Evolutionary conservation across 2,797 vertebrate species (phyloP).

Genomic region (Allobates femoralis): DNA sequence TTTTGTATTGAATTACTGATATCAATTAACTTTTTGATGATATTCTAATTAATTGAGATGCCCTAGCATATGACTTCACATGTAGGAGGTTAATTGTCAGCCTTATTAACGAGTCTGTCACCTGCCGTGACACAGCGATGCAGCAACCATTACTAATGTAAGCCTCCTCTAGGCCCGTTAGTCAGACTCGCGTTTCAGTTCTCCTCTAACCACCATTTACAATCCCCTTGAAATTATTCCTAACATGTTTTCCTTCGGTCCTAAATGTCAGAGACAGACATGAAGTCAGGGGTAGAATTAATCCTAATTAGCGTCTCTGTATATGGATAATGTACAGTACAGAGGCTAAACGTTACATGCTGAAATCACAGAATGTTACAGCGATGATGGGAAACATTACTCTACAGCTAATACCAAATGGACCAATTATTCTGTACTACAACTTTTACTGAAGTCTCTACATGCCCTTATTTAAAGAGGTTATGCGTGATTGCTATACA

Average conservation of each 20-base stretch:
- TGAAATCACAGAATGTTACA: not conserved
- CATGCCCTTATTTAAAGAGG: not conserved
- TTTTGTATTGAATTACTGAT: no score
- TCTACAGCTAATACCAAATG: not conserved
- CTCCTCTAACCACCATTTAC: not conserved
- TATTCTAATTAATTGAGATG: no score
- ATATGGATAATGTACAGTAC: not conserved
- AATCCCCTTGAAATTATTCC: not conserved
- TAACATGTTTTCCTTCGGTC: constrained; percentile 23
- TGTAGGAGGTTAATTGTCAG: not conserved
- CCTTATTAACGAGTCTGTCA: not conserved
- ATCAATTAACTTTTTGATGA: no score
- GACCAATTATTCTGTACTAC: not conserved
- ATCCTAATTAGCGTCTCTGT: constrained; percentile 8
- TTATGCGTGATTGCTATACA: no score
- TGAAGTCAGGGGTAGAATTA: constrained; percentile 22
- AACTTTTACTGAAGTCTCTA: no score
- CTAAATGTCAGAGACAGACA: constrained; percentile 24
- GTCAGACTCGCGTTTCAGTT: not conserved
- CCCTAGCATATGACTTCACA: not conserved
- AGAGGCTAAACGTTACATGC: not conserved
- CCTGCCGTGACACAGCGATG: not conserved
- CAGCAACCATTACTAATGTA: not conserved
- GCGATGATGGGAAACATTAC: not conserved
- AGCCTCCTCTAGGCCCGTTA: not conserved